Base-by-base conservation (phyloP, 1,140 invertebrate species). In the Brachystomella parvula region DNA sequence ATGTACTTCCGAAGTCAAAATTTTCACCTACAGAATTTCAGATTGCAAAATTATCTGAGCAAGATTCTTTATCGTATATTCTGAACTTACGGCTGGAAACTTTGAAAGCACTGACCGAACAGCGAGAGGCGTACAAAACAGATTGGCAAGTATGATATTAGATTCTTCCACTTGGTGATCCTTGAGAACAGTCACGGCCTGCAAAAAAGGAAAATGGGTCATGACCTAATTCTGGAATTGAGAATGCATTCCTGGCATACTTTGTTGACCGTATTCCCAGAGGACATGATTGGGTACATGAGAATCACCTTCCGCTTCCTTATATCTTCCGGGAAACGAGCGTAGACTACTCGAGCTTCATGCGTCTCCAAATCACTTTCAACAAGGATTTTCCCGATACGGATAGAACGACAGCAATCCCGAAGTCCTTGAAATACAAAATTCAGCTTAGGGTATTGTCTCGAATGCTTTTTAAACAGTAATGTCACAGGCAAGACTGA, bases 381-480 rank as follows among this genome's bases (percentile, higher is more conserved):
- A n/a, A 98, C 91, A 60, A 99, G 79, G 74, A 98, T 98, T 82
- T 98, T 98, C 29, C 95, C 96, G 71, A 98, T 98, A 66, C 92
- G 82, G 74, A 98, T 98, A 9, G 94, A 97, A 3, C 96, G 85
- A 80, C 96, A 98, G 79, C 96, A 99, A 77, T 98, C 95, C 58
- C 96, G 80, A 21, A 99, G 79, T 26, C 95, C 95, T 84, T 90
- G 79, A 57, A 78, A 77, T 69, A 64, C 64, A 58, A 39, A 60
- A 33, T 30, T 32, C 31, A 57, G 53, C 26, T 21, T 39, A 26
- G 39, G 15, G 2, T 28, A 31, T 33, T 61, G 6, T 29, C 30
- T 57, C 12, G 21, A 47, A 47, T 21, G 15, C 21, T 47, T 21
- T 15, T 15, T 21, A 21, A 47, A 15, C 21, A 15, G 44, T 15